Percentiles rank a stretch among this genome's conserved stretches.
Conservation (phyloP, 2,797 vertebrate genomes). For the Phrynocephalus vlangalii region DNA sequence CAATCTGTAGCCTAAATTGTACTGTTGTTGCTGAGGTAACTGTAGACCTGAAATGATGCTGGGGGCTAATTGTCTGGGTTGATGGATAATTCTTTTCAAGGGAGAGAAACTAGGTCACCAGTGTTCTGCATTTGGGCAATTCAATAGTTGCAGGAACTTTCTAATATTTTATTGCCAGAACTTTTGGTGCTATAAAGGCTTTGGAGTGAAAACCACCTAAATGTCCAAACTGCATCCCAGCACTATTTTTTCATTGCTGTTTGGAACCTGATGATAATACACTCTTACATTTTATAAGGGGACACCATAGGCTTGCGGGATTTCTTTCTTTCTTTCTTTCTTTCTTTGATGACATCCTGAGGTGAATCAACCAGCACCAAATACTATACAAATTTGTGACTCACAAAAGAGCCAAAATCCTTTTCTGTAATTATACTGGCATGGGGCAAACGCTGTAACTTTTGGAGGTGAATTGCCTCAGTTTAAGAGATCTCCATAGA, state of each 20-base stretch:
- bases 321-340: too few relatives aligned
- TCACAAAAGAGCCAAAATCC: too few relatives aligned
- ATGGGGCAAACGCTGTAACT: too few relatives aligned
- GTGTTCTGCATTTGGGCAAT: constrained; percentile 30
- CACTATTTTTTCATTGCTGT: not conserved
- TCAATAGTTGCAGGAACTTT: not conserved
- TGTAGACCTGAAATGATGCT: constrained; percentile 50
- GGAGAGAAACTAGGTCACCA: constrained; percentile 58
- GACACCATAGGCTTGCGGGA: not conserved
- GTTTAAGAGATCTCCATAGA: too few relatives aligned
- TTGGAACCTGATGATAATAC: not conserved
- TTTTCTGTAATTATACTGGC: too few relatives aligned
- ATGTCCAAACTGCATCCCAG: not conserved
- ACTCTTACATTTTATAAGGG: not conserved
- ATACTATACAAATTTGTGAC: not conserved
- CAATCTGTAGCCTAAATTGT: constrained; percentile 16
- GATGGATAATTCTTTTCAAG: constrained; percentile 55
- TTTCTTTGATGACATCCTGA: too few relatives aligned
- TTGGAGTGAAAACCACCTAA: constrained; percentile 5
- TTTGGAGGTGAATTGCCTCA: too few relatives aligned
- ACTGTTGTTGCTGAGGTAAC: constrained; percentile 53
- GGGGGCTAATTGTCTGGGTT: constrained; percentile 50
- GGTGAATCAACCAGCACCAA: not conserved
- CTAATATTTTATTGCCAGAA: constrained; percentile 11
- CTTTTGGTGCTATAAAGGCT: not conserved